phyloP scores from a whole-genome alignment of 2,797 vertebrate species.

The Bovichtus variegatus region DNA sequence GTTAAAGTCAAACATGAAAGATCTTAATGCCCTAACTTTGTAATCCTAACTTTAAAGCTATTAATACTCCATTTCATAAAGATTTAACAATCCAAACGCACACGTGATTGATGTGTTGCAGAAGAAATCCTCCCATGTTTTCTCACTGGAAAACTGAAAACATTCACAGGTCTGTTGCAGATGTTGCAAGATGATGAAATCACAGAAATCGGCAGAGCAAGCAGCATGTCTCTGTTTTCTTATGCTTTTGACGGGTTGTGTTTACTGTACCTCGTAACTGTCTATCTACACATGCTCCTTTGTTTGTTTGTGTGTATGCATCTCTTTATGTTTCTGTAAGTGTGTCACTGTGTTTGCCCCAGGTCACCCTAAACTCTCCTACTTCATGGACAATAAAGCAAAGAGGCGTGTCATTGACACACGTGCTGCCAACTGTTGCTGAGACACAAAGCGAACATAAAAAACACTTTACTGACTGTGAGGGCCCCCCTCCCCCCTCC shows the following conservation, averaged over 20 bases:
- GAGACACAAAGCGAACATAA: slow-evolving; percentile 84
- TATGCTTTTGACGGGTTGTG: background rate
- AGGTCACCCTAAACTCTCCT: slow-evolving; percentile 59
- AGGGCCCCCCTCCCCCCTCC: slow-evolving; percentile 75
- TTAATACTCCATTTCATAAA: too few relatives aligned
- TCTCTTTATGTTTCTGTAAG: slow-evolving; percentile 30
- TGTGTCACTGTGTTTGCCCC: slow-evolving; percentile 54
- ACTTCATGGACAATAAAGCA: slow-evolving; percentile 75
- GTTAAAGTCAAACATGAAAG: slow-evolving; percentile 46
- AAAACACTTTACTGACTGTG: slow-evolving; percentile 82
- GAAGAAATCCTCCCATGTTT: slow-evolving; percentile 37
- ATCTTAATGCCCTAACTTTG: slow-evolving; percentile 39
- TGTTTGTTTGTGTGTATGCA: slow-evolving; percentile 32
- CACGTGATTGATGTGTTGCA: slow-evolving; percentile 11
- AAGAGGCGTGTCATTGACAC: slow-evolving; percentile 86
- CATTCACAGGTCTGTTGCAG: slow-evolving; percentile 37
- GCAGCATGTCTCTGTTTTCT: slow-evolving; percentile 31
- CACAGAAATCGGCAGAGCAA: slow-evolving; percentile 30
- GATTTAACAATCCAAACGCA: too few relatives aligned
- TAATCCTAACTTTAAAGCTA: slow-evolving; percentile 48
- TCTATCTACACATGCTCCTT: background rate
- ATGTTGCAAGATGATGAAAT: slow-evolving; percentile 76
- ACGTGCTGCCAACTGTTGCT: slow-evolving; percentile 96
- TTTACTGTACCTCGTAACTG: background rate
- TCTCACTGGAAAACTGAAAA: slow-evolving; percentile 34